Evolutionary conservation across 2,797 vertebrate species (phyloP).

Genomic region (Platalea minor): DNA sequence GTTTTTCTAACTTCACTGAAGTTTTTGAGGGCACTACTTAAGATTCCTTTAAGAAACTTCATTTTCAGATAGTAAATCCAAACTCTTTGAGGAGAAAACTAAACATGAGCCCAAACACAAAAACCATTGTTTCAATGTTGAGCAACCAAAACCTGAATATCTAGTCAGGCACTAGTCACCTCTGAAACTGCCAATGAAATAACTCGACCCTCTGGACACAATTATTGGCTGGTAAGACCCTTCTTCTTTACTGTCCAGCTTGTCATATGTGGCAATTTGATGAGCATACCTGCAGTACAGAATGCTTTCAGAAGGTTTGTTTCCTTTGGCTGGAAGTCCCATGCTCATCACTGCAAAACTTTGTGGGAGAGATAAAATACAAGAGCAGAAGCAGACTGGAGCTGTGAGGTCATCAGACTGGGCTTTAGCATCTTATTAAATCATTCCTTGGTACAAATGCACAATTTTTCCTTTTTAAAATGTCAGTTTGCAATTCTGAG

Average conservation of each 20-base stretch:
- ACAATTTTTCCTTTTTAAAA: not conserved
- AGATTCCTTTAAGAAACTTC: not conserved
- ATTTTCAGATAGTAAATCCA: not conserved
- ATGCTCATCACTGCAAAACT: not conserved
- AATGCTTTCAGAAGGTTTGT: not conserved
- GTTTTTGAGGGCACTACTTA: not conserved
- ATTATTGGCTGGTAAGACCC: not conserved
- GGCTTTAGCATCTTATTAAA: not conserved
- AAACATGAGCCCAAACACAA: not conserved
- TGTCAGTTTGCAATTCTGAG: not conserved
- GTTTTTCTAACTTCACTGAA: not conserved
- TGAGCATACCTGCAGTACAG: not conserved
- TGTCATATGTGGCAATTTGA: not conserved
- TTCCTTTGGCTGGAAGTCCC: not conserved
- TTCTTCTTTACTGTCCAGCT: not conserved
- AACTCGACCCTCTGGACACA: not conserved
- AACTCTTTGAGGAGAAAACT: not conserved
- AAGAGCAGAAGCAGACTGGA: not conserved
- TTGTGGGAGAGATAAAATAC: not conserved
- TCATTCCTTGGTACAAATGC: not conserved
- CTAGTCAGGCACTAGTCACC: not conserved
- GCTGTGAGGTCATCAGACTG: not conserved
- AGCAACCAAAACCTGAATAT: not conserved
- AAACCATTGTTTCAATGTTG: not conserved
- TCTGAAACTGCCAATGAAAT: not conserved